Evolutionary conservation across 2,797 vertebrate species (phyloP), one percentile per base, ranked within the genome.

Genomic region (Todus mexicanus): DNA sequence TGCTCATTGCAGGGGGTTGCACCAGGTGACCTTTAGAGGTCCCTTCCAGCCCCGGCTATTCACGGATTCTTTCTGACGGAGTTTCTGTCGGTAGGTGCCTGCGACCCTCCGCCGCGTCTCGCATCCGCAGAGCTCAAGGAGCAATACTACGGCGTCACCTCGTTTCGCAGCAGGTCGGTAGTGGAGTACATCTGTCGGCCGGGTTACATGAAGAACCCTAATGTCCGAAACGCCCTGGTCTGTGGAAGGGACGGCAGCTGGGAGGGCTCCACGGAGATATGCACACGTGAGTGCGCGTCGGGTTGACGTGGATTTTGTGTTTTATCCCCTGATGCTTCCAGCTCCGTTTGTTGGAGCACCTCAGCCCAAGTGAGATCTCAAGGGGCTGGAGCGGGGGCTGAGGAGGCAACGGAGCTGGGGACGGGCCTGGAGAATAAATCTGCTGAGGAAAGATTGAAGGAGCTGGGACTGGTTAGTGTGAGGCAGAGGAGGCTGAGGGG

Each of bases 171-270:
- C 0, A 6, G 1, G 3, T 3, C 10, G 0, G 0, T 0, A 16
- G 56, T 92, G 38, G 42, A 74, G 1, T 94, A 94, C 1, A 0
- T 5, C 14, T 96, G 96, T 1, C 61, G 94, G 3, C 90, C 96
- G 1, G 96, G 96, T 5, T 96, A 84, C 1, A 0, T 0, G 6
- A 94, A 7, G 4, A 40, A 4, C 0, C 0, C 0, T 1, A 1
- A 0, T 0, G 0, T 0, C 4, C 0, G 0, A 0, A 72, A 0
- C 1, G 0, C 0, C 16, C 20, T 94, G 3, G 0, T 0, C 6
- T 96, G 96, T 3, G 47, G 6, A 0, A 0, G 0, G 2, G 0
- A 11, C 3, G 9, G 2, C 4, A 0, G 0, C 8, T 96, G 96
- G 96, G 1, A 0, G 0, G 81, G 80, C 0, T 0, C 14, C 0